Base-by-base conservation (phyloP, 2,113 vertebrate genomes). In the Lonchura striata region DNA sequence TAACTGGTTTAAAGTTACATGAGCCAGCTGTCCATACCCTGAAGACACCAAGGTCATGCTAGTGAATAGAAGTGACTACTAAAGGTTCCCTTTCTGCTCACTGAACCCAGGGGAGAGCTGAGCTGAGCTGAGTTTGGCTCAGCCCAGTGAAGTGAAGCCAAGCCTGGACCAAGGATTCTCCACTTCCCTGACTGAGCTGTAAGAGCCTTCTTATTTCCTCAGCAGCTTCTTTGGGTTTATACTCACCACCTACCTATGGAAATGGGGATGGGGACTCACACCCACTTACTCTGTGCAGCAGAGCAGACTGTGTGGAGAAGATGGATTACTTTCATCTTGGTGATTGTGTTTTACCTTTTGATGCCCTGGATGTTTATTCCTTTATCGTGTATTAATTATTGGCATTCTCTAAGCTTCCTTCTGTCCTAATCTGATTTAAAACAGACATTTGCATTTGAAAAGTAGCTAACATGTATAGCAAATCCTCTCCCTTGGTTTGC, bases 341-440 rank as follows among this genome's bases (percentile, higher is more conserved):
- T n/a, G 56, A 86, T 68, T 86, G 56, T 2, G 0, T 74, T 90
- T 91, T 94, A 93, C 71, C 79, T 95, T 88, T 75, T 92, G 44
- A 94, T 95, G 76, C 64, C 64, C 88, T 90, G 63, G 71, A 80
- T 93, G 80, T 88, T 96, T 95, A 84, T 78, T 88, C 44, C 72
- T 92, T 95, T 95, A 86, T 93, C 79, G 7, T 44, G 31, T 94
- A 96, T 95, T 96, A 95, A 94, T 88, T 96, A 94, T 75, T 90
- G 79, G 79, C 92, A 90, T 93, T 94, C 88, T 92, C 80, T 69
- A 71, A 77, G 77, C 86, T 93, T 96, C 88, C 76, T 94, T 95
- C 93, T 92, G 37, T 88, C 88, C 93, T 96, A 96, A 96, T 97
- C 93, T 96, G 94, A 96, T 97, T 96, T 92, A 83, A 95, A 94